phyloP scores from a whole-genome alignment of 2,113 vertebrate species.

The Axis porcinus region DNA sequence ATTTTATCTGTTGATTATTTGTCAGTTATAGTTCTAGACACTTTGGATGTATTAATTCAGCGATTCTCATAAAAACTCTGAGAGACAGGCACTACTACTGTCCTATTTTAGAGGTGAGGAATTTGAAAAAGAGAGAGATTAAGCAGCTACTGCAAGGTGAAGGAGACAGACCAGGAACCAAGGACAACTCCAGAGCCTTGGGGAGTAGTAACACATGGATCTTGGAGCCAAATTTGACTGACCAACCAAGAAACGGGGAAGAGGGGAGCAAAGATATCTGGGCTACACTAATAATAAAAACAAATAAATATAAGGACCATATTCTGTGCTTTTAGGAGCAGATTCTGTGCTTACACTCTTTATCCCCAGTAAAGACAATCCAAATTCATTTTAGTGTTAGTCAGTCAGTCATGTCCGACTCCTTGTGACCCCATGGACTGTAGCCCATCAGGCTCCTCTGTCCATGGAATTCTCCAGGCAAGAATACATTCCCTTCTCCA shows the following conservation, averaged over 20 bases:
- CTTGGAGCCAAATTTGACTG: neutral
- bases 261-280: neutral
- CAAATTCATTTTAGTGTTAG: neutral
- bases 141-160: neutral
- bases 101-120: neutral
- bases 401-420: neutral
- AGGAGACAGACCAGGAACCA: neutral
- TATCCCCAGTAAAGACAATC: neutral
- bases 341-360: neutral
- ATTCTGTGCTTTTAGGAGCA: neutral
- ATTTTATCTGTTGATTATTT: too few species aligned
- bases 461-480: neutral
- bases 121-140: neutral
- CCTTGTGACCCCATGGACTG: neutral
- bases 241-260: neutral
- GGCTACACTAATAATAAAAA: neutral
- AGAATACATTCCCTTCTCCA: neutral
- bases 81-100: neutral
- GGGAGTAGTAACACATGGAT: neutral
- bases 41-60: neutral
- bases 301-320: neutral
- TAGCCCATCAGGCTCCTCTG: neutral
- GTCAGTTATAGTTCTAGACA: neutral
- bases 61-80: neutral
- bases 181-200: neutral